Evolutionary conservation across 2,113 vertebrate genomes (phyloP), one percentile per base, ranked within the genome.

Genomic region (Megaceryle torquata): DNA sequence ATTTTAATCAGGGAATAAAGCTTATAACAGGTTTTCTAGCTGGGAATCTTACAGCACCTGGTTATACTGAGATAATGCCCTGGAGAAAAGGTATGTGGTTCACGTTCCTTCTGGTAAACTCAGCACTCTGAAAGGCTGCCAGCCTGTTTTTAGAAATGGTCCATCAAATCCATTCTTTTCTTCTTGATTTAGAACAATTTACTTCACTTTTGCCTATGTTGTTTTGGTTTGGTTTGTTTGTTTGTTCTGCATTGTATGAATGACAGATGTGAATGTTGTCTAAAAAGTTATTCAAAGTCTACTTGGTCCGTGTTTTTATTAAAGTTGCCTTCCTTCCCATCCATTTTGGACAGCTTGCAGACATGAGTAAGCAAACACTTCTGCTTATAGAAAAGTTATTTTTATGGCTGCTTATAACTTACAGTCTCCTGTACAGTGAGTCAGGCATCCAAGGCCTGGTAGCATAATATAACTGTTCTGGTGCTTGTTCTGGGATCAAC

Each of bases 361-460:
- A 57, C 29, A 60, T 56, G 79, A 95, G 35, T 61, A 90, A 88
- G 76, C 82, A 93, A 95, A 90, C 76, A 60, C 15, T 86, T 90
- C 57, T 75, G 44, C 71, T 79, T 71, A 90, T 60, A 68, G 76
- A 87, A 91, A 93, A 89, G n/a, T 51, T 71, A 60, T 6, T 79
- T 79, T 48, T 65, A 56, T 53, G 53, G 67, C n/a, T 84, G 77
- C 60, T 68, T 79, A 44, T 54, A 95, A 82, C 31, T 79, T 88
- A 50, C 12, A 56, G 57, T 33, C 35, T 68, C 39, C 0, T 1
- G 51, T 72, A 86, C 35, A 64, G 44, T 10, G 50, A 89, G 15
- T 68, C 43, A 74, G 74, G 18, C 33, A 70, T 44, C 87, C 26
- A 74, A 87, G 37, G 63, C 1, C 4, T 59, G 21, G n/a, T 54